A percentile compares a stretch with the other conserved stretches of the same genome.
phyloP scores from a whole-genome alignment of 2,113 vertebrate genomes.

The Atractosteus spatula region DNA sequence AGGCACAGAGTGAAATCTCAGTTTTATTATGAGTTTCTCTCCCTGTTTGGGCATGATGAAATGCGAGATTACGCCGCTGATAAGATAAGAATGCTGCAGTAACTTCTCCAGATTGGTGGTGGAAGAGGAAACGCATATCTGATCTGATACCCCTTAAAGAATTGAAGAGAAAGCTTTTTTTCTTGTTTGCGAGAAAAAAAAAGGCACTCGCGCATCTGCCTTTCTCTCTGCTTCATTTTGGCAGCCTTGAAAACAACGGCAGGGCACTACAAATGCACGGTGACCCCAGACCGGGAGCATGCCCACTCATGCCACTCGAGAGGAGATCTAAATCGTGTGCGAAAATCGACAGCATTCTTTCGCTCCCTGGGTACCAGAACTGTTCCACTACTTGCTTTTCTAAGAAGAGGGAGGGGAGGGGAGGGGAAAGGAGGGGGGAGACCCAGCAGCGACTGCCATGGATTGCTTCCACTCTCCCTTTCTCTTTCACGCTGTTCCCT shows the following conservation, averaged over 20 bases:
- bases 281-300: constrained; percentile 58
- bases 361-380: constrained; percentile 61
- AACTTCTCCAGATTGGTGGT: constrained; percentile 52
- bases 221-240: constrained; percentile 46
- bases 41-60: constrained; percentile 69
- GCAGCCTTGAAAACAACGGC: constrained; percentile 46
- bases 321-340: constrained; percentile 57
- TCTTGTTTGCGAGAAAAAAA: background rate
- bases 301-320: constrained; percentile 57
- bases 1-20: constrained; percentile 47
- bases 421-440: constrained; percentile 42
- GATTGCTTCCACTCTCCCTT: constrained; percentile 42
- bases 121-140: constrained; percentile 52
- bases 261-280: constrained; percentile 46
- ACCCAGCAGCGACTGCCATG: constrained; percentile 40
- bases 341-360: constrained; percentile 62
- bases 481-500: constrained; percentile 37
- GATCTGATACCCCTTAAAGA: constrained; percentile 56
- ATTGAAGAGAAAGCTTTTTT: constrained; percentile 51
- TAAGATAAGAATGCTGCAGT: constrained; percentile 60
- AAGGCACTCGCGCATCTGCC: constrained; percentile 48
- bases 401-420: constrained; percentile 54
- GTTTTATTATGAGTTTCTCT: constrained; percentile 51
- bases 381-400: constrained; percentile 61
- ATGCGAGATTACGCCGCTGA: constrained; percentile 55